A percentile compares a stretch with the other conserved stretches of the same genome.
Conservation (phyloP, 2,113 vertebrate species). For the Tachysurus fulvidraco region DNA sequence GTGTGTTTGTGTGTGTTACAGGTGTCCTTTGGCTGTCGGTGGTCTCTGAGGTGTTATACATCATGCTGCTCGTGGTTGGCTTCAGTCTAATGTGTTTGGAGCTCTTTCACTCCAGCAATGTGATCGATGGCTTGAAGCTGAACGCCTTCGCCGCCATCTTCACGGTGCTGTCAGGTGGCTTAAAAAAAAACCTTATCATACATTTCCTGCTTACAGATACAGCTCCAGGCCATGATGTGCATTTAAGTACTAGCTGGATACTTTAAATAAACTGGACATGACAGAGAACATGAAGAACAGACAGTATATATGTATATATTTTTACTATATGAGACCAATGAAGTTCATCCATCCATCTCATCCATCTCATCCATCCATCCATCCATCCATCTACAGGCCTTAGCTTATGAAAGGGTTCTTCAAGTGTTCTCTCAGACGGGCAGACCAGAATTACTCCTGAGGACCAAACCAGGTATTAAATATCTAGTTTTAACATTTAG, state of each 20-base stretch:
- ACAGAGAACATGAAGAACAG: background rate
- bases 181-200: constrained; percentile 26
- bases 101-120: constrained; percentile 92
- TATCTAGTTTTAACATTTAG: background rate
- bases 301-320: no score
- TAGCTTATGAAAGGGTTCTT: no score
- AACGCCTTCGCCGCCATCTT: constrained; percentile 97
- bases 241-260: background rate
- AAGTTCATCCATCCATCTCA: no score
- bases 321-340: no score
- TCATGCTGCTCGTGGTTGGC: constrained; percentile 91
- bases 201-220: constrained; percentile 16
- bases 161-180: constrained; percentile 93
- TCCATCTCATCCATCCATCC: no score
- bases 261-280: background rate
- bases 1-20: constrained; percentile 59
- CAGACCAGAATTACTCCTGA: background rate
- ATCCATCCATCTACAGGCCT: no score
- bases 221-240: background rate
- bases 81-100: constrained; percentile 98
- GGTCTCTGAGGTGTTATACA: constrained; percentile 94
- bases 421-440: background rate
- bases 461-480: background rate
- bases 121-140: constrained; percentile 96
- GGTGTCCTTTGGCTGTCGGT: constrained; percentile 96